Conservation (phyloP, 2,888 invertebrate genomes). For the Agriopis leucophaearia region DNA sequence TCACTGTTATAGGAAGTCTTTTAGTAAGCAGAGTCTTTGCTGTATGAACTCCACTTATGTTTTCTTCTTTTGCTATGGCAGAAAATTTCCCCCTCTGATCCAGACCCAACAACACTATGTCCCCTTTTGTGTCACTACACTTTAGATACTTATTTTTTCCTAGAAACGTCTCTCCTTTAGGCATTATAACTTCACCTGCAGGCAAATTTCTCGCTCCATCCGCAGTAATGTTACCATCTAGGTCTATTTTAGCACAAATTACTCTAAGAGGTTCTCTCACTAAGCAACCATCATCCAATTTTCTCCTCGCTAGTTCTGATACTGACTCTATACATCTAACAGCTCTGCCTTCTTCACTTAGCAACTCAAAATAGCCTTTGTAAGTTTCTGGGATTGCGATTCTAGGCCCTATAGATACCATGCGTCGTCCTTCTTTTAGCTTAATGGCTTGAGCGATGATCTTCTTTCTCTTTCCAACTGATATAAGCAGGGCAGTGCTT, state of each 20-base stretch:
- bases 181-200: conserved; percentile 94
- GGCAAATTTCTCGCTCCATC: conserved; percentile 91
- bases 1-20: conserved; percentile 96
- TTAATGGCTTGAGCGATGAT: conserved; percentile 96
- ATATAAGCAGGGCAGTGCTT: conserved; percentile 94
- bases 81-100: conserved; percentile 97
- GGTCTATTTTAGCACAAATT: conserved; percentile 87
- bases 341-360: conserved; percentile 97
- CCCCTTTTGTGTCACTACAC: conserved; percentile 94
- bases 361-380: conserved; percentile 96
- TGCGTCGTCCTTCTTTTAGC: conserved; percentile 94
- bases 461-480: conserved; percentile 94
- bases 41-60: conserved; percentile 97
- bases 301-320: conserved; percentile 91
- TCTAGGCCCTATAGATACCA: conserved; percentile 93
- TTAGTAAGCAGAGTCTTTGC: conserved; percentile 95
- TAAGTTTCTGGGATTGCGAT: conserved; percentile 96
- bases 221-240: conserved; percentile 88
- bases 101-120: conserved; percentile 92
- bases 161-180: conserved; percentile 90
- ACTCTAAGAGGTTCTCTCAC: conserved; percentile 93
- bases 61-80: conserved; percentile 96
- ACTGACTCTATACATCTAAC: conserved; percentile 96
- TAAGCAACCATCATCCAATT: conserved; percentile 91
- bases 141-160: conserved; percentile 93